Base-by-base conservation (phyloP, 2,888 invertebrate species). In the Trichopria drosophilae region DNA sequence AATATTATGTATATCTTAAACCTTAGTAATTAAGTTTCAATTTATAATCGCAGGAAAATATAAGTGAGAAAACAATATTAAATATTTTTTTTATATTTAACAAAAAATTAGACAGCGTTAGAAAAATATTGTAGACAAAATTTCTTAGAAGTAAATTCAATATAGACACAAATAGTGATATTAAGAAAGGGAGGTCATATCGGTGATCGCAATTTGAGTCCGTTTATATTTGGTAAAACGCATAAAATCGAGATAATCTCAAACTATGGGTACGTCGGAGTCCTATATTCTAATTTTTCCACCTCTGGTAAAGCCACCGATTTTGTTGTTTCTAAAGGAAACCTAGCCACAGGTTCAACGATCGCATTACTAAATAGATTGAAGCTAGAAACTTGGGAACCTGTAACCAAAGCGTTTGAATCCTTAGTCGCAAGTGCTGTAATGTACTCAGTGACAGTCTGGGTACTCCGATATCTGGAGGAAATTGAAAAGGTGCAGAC, bases 271-370 rank as follows among this genome's bases (percentile, higher is more conserved):
- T 31, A 31, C 12, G 13, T 31, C 6, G 31, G 31, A 6, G 31
- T 31, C 16, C n/a, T n/a, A n/a, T n/a, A n/a, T 10, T 31, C 31
- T 15, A 31, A 31, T 31, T 31, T 16, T 6, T 3, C 31, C 7
- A 31, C 31, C 7, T 31, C 16, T 31, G 31, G 15, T 5, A 31
- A 31, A 4, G 31, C 31, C 12, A 31, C 31, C 7, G 6, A 10
- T 31, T n/a, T 16, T 31, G 31, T 31, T 16, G 31, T 31, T n/a
- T 31, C 31, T 31, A 31, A 31, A 31, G 31, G 7, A 31, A 31
- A 31, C 7, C 16, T 31, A 7, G 31, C 31, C 13, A 7, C 7
- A 4, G 31, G 31, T 6, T 31, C 31, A 31, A 31, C 31, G 12
- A 31, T 31, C 7, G 13, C 31, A 31, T 31, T 31, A 31, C 9